phyloP scores from a whole-genome alignment of 1,140 invertebrate species.

The Zaprionus kolodkinae region DNA sequence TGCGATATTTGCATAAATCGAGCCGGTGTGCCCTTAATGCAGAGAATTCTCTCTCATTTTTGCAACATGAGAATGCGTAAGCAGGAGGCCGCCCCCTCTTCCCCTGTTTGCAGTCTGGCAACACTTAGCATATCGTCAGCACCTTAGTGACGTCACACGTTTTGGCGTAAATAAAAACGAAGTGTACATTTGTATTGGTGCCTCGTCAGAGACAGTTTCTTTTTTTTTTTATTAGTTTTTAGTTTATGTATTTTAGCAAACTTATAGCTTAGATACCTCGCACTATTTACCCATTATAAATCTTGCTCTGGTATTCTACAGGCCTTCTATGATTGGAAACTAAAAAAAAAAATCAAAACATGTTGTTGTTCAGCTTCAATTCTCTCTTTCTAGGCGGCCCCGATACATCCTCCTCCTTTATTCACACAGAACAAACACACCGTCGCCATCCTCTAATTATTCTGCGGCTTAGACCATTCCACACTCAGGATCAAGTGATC shows the following conservation, averaged over 20 bases:
- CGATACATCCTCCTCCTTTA: neutral
- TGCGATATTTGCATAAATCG: no score
- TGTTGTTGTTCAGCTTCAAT: neutral
- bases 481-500: slow-evolving; percentile 99
- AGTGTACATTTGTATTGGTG: slow-evolving; percentile 11
- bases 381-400: neutral
- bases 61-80: neutral
- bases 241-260: slow-evolving; percentile 61
- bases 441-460: slow-evolving; percentile 59
- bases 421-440: slow-evolving; percentile 18
- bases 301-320: slow-evolving; percentile 28
- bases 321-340: slow-evolving; percentile 40
- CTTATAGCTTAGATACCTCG: slow-evolving; percentile 60
- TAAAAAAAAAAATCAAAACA: slow-evolving; percentile 30
- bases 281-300: slow-evolving; percentile 38
- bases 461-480: slow-evolving; percentile 97
- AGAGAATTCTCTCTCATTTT: neutral
- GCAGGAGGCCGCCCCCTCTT: neutral
- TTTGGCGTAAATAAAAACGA: neutral
- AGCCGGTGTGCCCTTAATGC: neutral
- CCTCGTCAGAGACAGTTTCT: slow-evolving; percentile 16
- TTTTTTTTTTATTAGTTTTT: slow-evolving; percentile 42
- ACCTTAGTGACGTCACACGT: slow-evolving; percentile 14
- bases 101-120: slow-evolving; percentile 15
- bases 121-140: slow-evolving; percentile 8